Base-by-base conservation (phyloP, 2,797 vertebrate species). In the Spinus olivaceus region DNA sequence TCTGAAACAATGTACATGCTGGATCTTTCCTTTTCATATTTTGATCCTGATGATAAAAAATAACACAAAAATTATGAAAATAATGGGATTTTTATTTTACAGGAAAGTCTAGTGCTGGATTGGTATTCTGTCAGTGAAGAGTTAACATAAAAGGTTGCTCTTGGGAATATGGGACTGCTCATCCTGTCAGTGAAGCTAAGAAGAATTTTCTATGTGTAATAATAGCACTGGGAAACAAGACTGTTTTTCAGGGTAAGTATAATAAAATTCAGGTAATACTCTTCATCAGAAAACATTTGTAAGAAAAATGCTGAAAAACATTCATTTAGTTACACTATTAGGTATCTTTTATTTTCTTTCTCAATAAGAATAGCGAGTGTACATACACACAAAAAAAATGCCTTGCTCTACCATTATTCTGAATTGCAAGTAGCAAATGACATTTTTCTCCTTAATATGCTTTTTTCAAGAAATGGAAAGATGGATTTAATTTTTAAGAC, bases 301-400 rank as follows among this genome's bases (percentile, higher is more conserved):
- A 81, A 93, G 79, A 93, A 86, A 92, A 81, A 76, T 82, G 57
- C 73, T 78, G 65, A 42, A 72, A 81, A 90, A 39, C 81, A 44
- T 76, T 86, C 20, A 41, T 83, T 72, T 81, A 59, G 51, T 88
- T 86, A 76, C 22, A 22, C 41, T 84, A 4, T 81, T 81, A 70
- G 20, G 39, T 53, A 83, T 49, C 19, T 65, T 96, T 96, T 94
- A 92, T 95, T 94, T 96, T 91, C 65, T 91, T 80, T 85, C 77
- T 86, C 32, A 14, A 2, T 77, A 82, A 87, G 81, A 88, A 65
- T 53, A 76, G 70, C 37, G 41, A 84, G 54, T 37, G 39, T 83
- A 89, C 74, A 90, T 53, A 82, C 22, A 66, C 56, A 88, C 10
- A 92, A 49, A 81, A 81, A 60, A 66, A 73, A n/a, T 10, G 14